A percentile compares a stretch with the other conserved stretches of the same genome.
Conservation (phyloP, 2,113 vertebrate genomes). For the Actenoides lindsayi region DNA sequence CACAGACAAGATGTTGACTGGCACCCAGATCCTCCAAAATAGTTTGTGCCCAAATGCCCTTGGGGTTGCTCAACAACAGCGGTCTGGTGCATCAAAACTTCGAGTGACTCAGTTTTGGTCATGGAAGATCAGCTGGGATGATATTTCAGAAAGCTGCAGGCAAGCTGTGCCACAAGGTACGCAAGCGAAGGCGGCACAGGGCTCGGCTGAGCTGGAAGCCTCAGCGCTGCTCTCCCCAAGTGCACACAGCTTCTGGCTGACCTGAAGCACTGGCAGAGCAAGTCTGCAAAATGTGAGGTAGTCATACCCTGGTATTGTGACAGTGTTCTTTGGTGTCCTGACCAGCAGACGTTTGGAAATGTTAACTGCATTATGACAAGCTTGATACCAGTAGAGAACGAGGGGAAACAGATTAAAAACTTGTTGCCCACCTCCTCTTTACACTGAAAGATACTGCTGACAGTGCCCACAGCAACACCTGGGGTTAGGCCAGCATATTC, state of each 20-base stretch:
- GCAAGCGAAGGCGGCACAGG: background rate
- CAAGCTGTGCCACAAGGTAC: background rate
- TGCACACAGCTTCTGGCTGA: background rate
- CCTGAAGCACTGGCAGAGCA: slow-evolving; percentile 32
- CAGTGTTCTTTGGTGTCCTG: background rate
- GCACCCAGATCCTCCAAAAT: background rate
- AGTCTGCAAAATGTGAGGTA: background rate
- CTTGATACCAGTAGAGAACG: background rate
- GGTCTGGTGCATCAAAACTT: background rate
- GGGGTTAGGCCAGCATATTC: too few species aligned
- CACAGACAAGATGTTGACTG: background rate
- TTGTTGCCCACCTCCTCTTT: background rate
- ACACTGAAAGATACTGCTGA: background rate
- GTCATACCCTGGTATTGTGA: background rate
- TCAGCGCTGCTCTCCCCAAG: background rate
- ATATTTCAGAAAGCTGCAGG: background rate
- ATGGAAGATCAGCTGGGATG: background rate
- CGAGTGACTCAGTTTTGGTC: background rate
- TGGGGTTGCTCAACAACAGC: background rate
- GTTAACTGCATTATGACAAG: background rate
- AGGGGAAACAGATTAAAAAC: background rate
- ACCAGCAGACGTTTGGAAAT: background rate
- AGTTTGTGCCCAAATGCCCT: background rate
- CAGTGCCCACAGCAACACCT: background rate
- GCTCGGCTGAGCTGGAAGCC: background rate